phyloP scores from a whole-genome alignment of 2,888 invertebrate species.

The Diarsia mendica region DNA sequence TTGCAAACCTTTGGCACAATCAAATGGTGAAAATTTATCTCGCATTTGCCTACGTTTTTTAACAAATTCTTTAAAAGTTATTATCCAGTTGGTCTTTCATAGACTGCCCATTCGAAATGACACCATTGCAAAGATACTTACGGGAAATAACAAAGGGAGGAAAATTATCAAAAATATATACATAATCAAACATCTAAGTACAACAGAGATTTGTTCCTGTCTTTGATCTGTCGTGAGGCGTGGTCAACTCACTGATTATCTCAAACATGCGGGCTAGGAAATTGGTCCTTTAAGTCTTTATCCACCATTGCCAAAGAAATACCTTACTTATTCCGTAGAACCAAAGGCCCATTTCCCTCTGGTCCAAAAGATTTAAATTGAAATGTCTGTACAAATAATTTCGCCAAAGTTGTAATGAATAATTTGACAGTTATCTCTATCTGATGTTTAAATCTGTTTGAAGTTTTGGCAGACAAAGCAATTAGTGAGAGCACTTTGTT shows the following conservation, averaged over 20 bases:
- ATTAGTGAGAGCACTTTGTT: slow-evolving; percentile 28
- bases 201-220: slow-evolving; percentile 39
- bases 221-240: slow-evolving; percentile 41
- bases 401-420: slow-evolving; percentile 56
- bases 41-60: not conserved
- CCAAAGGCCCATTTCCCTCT: slow-evolving; percentile 17
- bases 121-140: not conserved
- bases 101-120: not conserved
- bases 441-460: slow-evolving; percentile 43
- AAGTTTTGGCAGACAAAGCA: slow-evolving; percentile 42
- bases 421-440: slow-evolving; percentile 52
- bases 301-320: slow-evolving; percentile 1
- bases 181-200: slow-evolving; percentile 42
- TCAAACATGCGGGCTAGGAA: slow-evolving; percentile 76
- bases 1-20: not conserved
- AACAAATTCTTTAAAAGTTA: not conserved
- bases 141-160: not conserved
- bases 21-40: not conserved
- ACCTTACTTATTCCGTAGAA: not conserved
- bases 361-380: slow-evolving; percentile 24
- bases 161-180: slow-evolving; percentile 35
- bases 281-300: slow-evolving; percentile 35
- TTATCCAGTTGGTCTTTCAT: not conserved
- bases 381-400: slow-evolving; percentile 55
- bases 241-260: slow-evolving; percentile 64